These are phyloP conservation scores for Caranx ignobilis DNA, from an alignment of 2,113 vertebrate genomes.

Conservation along the genomic window DNA sequence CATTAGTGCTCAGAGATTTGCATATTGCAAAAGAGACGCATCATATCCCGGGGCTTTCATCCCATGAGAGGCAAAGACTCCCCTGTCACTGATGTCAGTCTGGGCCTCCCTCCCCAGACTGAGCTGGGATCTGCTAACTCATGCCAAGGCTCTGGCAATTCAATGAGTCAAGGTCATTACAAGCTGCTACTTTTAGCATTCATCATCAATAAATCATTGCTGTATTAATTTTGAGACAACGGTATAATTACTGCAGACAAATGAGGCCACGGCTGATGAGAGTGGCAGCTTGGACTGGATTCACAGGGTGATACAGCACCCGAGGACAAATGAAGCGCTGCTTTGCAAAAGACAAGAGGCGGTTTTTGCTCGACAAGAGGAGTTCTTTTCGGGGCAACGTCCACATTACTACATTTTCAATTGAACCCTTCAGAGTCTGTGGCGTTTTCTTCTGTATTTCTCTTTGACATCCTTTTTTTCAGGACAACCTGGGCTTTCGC, in stretches of 20 bases:
- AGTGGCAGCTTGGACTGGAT: neutral
- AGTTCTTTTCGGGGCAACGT: too few relatives aligned
- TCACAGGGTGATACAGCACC: neutral
- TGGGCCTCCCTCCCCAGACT: constrained; percentile 27
- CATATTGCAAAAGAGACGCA: constrained; percentile 43
- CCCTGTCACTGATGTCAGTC: constrained; percentile 34
- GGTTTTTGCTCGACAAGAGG: neutral
- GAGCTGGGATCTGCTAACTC: constrained; percentile 8
- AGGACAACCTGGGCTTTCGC: too few relatives aligned
- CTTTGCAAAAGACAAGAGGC: neutral
- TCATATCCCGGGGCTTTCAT: constrained; percentile 21
- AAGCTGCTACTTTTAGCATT: constrained; percentile 38
- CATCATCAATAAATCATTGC: constrained; percentile 39
- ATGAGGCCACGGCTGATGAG: constrained; percentile 8
- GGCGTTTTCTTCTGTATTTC: too few relatives aligned
- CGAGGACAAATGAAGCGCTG: neutral
- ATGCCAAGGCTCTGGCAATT: constrained; percentile 12
- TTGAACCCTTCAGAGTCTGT: too few relatives aligned
- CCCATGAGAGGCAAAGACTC: constrained; percentile 13
- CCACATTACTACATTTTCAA: too few relatives aligned
- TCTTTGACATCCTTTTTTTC: too few relatives aligned
- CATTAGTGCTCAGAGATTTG: constrained; percentile 45
- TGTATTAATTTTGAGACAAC: constrained; percentile 32
- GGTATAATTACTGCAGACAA: constrained; percentile 42
- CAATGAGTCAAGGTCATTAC: constrained; percentile 38